Base-by-base conservation (phyloP, 2,888 invertebrate genomes). In the Meiosimyza decipiens region DNA sequence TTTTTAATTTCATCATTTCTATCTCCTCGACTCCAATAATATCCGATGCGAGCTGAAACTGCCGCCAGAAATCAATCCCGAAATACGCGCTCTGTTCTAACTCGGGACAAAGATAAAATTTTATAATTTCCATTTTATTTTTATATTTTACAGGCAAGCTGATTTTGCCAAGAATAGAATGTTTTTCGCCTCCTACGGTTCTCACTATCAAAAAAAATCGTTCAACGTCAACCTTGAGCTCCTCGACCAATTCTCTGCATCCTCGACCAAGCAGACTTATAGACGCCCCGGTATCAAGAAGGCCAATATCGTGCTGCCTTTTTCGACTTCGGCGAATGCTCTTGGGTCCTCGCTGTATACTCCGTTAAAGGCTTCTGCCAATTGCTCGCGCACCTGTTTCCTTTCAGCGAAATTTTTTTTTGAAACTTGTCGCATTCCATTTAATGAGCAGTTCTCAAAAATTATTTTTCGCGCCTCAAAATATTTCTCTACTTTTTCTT, bases 21-120 rank as follows among this genome's bases (percentile, higher is more conserved):
- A 63, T 3, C 15, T 63, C 63, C 5, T 49, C 47, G 5, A 50
- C 15, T 47, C 9, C 6, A 50, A 65, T 16, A 3, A 65, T 12
- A 51, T 65, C 50, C 3, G 15, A 5, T 6, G 65, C 51, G 6
- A 65, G 11, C 5, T 18, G 16, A 15, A 65, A 65, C 12, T 7
- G 28, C 51, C 51, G 15, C 16, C 50, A 65, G 28, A 65, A 65
- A 51, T 65, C 51, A 16, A 65, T 51, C 28, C 65, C 65, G 4
- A 65, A 51, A 4, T 51, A 51, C 22, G 18, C 6, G 2, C 18
- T 52, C 7, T 65, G 50, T 2, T 51, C 28, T 11, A 65, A 6
- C 49, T 50, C 28, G 3, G 65, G 62, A 15, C 28, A 22, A 16
- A 62, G n/a, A 28, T 33, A 62, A 62, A 62, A 62, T 11, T 7